Percentiles rank a stretch among this genome's conserved stretches.
phyloP scores from a whole-genome alignment of 2,888 invertebrate genomes.

The Dryomyza anilis region DNA sequence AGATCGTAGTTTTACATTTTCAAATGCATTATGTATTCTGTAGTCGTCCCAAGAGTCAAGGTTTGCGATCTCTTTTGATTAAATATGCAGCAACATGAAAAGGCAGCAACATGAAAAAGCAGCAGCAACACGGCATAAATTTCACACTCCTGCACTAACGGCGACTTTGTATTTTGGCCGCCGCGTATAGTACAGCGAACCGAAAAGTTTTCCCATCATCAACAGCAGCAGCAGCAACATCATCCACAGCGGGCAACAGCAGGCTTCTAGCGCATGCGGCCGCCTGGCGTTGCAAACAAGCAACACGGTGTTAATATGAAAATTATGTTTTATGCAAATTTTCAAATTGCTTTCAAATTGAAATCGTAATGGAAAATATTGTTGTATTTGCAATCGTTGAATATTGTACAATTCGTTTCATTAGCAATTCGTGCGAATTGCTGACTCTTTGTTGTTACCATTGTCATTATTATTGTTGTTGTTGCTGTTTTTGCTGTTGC shows the following conservation, averaged over 20 bases:
- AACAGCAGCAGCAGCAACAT: too few relatives aligned
- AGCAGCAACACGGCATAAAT: background rate
- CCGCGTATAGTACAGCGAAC: too few relatives aligned
- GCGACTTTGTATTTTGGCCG: background rate
- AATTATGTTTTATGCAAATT: slow-evolving; percentile 51
- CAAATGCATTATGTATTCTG: too few relatives aligned
- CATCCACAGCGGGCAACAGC: too few relatives aligned
- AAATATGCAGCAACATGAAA: too few relatives aligned
- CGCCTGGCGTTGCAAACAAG: background rate
- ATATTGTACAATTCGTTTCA: too few relatives aligned
- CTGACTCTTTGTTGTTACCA: background rate
- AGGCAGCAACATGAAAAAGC: background rate
- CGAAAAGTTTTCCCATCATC: background rate
- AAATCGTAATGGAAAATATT: background rate
- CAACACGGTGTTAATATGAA: slow-evolving; percentile 43
- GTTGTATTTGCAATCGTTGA: too few relatives aligned
- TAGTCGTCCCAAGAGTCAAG: too few relatives aligned
- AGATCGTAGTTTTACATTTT: too few relatives aligned
- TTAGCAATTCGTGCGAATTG: background rate
- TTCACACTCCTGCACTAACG: background rate
- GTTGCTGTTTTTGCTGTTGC: background rate
- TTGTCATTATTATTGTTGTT: background rate
- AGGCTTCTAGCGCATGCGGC: too few relatives aligned
- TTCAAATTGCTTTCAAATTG: slow-evolving; percentile 8
- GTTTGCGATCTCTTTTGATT: too few relatives aligned